Conservation (phyloP, 1,140 invertebrate genomes). For the Nasonia vitripennis region DNA sequence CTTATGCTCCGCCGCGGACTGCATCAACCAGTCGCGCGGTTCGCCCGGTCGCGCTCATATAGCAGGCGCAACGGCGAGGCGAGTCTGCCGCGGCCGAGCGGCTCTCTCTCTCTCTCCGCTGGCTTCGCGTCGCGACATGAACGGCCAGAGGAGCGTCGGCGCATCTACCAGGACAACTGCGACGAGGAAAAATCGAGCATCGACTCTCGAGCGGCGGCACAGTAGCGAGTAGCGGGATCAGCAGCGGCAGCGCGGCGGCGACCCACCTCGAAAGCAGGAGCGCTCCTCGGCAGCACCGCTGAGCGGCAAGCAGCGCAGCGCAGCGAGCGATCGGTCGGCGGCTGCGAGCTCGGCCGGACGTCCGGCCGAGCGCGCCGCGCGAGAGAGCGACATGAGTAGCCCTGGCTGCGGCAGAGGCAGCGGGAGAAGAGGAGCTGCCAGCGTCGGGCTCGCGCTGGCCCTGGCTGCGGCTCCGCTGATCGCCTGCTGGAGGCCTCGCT, state of each 20-base stretch:
- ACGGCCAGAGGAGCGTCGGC: background rate
- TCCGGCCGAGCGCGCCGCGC: background rate
- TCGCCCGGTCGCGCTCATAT: constrained; percentile 72
- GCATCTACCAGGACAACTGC: too few species aligned
- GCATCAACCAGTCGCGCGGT: constrained; percentile 75
- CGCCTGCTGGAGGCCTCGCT: background rate
- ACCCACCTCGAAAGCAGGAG: too few species aligned
- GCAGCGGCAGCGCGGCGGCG: too few species aligned
- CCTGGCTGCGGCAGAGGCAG: too few species aligned
- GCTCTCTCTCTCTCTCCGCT: background rate
- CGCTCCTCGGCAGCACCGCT: too few species aligned
- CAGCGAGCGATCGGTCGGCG: background rate
- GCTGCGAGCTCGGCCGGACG: constrained; percentile 22
- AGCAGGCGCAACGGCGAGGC: constrained; percentile 50
- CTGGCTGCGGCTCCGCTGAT: background rate
- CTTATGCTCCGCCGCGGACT: constrained; percentile 73
- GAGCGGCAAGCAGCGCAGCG: too few species aligned
- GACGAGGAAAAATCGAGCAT: too few species aligned
- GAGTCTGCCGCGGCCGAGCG: constrained; percentile 43
- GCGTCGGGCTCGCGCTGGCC: background rate
- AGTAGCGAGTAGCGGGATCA: too few species aligned
- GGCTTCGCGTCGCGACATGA: background rate
- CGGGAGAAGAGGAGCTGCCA: background rate
- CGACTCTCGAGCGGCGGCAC: too few species aligned
- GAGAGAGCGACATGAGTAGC: background rate